A percentile compares a stretch with the other conserved stretches of the same genome.
Conservation (phyloP, 2,888 invertebrate genomes). For the Cinara cedri region DNA sequence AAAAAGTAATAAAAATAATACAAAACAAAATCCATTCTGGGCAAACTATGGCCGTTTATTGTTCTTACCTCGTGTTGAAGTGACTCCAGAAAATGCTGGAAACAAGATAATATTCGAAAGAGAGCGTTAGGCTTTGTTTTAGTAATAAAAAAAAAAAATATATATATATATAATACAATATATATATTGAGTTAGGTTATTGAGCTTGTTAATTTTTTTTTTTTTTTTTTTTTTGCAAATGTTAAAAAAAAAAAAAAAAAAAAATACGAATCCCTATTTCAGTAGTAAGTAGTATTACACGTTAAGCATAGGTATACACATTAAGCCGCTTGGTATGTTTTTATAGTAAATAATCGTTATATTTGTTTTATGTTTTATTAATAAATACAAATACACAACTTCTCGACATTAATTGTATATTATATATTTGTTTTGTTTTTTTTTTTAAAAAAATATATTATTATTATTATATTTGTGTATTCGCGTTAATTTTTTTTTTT, state of each 20-base stretch:
- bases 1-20: too few relatives aligned
- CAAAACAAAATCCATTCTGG: constrained; percentile 56
- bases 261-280: constrained; percentile 29
- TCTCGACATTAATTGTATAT: constrained; percentile 36
- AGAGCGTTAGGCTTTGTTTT: constrained; percentile 55
- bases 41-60: constrained; percentile 56
- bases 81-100: constrained; percentile 97
- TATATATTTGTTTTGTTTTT: neutral
- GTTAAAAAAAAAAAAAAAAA: constrained; percentile 25
- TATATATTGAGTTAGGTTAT: constrained; percentile 40
- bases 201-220: constrained; percentile 25
- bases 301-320: constrained; percentile 56
- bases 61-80: constrained; percentile 98
- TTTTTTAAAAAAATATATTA: too few relatives aligned
- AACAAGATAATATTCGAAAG: constrained; percentile 61
- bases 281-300: constrained; percentile 18
- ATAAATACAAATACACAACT: constrained; percentile 41
- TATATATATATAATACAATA: constrained; percentile 54
- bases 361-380: constrained; percentile 3
- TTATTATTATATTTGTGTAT: too few relatives aligned
- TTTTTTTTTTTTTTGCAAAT: constrained; percentile 37
- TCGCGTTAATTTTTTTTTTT: too few relatives aligned
- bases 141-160: constrained; percentile 47
- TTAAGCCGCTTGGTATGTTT: constrained; percentile 56
- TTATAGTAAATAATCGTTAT: constrained; percentile 33